These are phyloP conservation scores for Gymnoscopelus braueri DNA, from an alignment of 2,797 vertebrate genomes.

Conservation along the genomic window DNA sequence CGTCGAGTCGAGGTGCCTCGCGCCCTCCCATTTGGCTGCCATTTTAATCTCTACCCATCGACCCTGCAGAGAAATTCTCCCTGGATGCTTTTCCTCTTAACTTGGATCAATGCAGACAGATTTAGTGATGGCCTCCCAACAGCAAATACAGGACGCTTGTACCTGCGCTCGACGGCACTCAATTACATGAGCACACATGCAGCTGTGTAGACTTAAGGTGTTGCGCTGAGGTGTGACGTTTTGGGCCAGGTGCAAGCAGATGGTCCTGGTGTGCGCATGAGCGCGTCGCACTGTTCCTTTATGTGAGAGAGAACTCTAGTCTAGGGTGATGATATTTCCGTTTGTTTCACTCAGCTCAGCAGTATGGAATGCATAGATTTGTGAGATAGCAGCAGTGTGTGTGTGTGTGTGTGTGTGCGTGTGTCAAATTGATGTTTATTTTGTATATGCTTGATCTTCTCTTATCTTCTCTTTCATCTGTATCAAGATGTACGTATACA, in stretches of 20 bases:
- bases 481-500: no score
- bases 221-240: constrained; percentile 20
- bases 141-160: constrained; percentile 18
- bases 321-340: not conserved
- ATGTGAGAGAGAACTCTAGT: not conserved
- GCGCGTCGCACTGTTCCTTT: not conserved
- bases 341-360: not conserved
- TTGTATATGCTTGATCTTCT: no score
- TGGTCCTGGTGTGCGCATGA: not conserved
- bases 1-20: not conserved
- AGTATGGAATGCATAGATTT: not conserved
- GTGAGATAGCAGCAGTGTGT: not conserved
- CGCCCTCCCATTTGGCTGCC: constrained; percentile 44
- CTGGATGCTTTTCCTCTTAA: constrained; percentile 20
- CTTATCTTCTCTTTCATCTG: no score
- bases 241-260: constrained; percentile 16
- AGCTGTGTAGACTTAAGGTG: constrained; percentile 4
- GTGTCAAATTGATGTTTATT: not conserved
- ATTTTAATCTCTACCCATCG: constrained; percentile 54
- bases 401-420: not conserved
- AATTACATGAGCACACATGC: constrained; percentile 14
- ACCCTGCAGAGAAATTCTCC: constrained; percentile 48
- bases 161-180: constrained; percentile 6
- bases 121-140: constrained; percentile 46
- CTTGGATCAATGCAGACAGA: constrained; percentile 50